Evolutionary conservation across 2,113 vertebrate species (phyloP).

Genomic region (Nesospiza acunhae): DNA sequence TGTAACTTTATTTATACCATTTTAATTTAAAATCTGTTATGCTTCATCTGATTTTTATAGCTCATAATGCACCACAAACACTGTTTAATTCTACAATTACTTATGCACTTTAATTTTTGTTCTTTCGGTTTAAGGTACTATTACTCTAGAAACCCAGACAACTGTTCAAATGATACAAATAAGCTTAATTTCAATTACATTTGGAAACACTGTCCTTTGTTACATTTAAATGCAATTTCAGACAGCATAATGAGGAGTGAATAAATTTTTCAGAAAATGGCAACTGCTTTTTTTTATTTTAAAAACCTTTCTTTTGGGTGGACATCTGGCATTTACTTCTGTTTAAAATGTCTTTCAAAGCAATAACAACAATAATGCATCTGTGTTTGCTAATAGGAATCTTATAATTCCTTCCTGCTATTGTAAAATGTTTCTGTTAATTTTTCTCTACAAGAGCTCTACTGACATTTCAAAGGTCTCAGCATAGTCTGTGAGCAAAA

Average conservation of each 20-base stretch:
- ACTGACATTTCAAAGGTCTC: not conserved
- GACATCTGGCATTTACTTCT: not conserved
- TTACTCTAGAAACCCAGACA: not conserved
- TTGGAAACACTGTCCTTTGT: not conserved
- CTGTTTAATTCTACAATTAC: not conserved
- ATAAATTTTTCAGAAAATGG: not conserved
- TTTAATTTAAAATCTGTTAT: not conserved
- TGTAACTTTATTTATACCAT: not conserved
- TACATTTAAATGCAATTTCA: not conserved
- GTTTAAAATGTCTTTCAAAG: not conserved
- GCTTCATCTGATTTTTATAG: not conserved
- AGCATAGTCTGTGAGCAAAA: not conserved
- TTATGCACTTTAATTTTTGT: not conserved
- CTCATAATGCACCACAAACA: not conserved
- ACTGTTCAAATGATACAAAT: not conserved
- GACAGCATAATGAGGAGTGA: not conserved
- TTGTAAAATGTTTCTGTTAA: not conserved
- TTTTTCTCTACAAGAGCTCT: not conserved
- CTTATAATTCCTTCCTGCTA: slow-evolving; percentile 1
- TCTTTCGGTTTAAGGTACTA: not conserved
- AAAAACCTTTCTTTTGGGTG: not conserved
- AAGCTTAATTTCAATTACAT: not conserved
- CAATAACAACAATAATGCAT: not conserved
- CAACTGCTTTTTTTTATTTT: not conserved
- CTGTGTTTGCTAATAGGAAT: not conserved